Evolutionary conservation across 2,113 vertebrate genomes (phyloP).

Genomic region (Henicopernis longicauda): DNA sequence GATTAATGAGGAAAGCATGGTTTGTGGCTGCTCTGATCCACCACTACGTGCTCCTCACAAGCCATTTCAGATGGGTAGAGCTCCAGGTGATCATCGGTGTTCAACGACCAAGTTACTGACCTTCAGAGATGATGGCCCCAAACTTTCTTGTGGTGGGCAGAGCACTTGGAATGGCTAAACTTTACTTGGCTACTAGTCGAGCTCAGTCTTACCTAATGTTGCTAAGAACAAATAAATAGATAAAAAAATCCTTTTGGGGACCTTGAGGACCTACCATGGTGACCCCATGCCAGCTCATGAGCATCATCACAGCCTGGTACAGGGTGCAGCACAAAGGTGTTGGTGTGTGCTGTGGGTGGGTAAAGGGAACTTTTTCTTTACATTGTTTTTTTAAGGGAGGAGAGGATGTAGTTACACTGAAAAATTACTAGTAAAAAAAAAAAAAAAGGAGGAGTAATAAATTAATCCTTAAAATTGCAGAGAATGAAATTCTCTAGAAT

Average conservation of each 20-base stretch:
- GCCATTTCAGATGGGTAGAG: not conserved
- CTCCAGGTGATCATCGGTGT: not conserved
- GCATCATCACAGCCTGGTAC: not conserved
- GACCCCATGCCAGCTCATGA: rapidly evolving
- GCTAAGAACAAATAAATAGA: not conserved
- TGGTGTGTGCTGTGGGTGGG: not conserved
- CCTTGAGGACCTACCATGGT: not conserved
- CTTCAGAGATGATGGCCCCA: not conserved
- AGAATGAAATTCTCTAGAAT: not conserved
- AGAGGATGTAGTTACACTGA: not conserved
- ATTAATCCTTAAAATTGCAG: not conserved
- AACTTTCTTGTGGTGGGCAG: not conserved
- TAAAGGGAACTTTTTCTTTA: not conserved
- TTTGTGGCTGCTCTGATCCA: not conserved
- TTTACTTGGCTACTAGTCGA: not conserved
- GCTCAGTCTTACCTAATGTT: not conserved
- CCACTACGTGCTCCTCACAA: not conserved
- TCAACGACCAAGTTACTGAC: not conserved
- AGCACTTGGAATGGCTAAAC: not conserved
- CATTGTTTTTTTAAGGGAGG: not conserved
- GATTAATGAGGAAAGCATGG: not conserved
- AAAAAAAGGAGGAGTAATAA: not conserved
- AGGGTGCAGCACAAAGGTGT: not conserved
- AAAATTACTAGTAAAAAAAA: not conserved
- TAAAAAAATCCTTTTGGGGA: not conserved